Percentiles rank a stretch among this genome's conserved stretches.
Conservation (phyloP, 2,888 invertebrate species). For the Chalcosyrphus nemorum region DNA sequence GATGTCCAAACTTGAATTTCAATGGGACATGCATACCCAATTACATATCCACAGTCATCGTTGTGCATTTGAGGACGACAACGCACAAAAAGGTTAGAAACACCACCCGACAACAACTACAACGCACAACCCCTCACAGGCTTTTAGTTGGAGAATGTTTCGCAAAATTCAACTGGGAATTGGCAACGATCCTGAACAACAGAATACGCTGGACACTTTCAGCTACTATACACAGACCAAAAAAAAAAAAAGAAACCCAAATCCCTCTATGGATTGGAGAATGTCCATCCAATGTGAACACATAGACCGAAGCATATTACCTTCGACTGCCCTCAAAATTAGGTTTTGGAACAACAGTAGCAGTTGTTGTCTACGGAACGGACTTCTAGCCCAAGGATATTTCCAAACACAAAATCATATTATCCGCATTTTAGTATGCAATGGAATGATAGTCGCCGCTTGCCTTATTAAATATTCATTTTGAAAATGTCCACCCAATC, state of each 20-base stretch:
- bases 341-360: constrained; percentile 26
- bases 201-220: constrained; percentile 30
- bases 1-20: constrained; percentile 76
- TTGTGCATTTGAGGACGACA: constrained; percentile 64
- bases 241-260: constrained; percentile 27
- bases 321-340: constrained; percentile 58
- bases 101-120: constrained; percentile 10
- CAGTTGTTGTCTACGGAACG: neutral
- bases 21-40: constrained; percentile 72
- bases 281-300: neutral
- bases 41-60: constrained; percentile 28
- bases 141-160: constrained; percentile 57
- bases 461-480: constrained; percentile 72
- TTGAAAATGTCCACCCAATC: constrained; percentile 59
- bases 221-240: neutral
- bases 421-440: constrained; percentile 62
- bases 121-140: constrained; percentile 30
- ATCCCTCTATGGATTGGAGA: constrained; percentile 42
- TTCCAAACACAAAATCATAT: constrained; percentile 70
- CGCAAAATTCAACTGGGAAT: constrained; percentile 70
- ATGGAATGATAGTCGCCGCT: constrained; percentile 61
- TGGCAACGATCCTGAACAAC: constrained; percentile 55
- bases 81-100: constrained; percentile 65
- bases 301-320: constrained; percentile 29
- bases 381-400: constrained; percentile 41